Base-by-base conservation (phyloP, 2,888 invertebrate species). In the Amphipoea oculea region DNA sequence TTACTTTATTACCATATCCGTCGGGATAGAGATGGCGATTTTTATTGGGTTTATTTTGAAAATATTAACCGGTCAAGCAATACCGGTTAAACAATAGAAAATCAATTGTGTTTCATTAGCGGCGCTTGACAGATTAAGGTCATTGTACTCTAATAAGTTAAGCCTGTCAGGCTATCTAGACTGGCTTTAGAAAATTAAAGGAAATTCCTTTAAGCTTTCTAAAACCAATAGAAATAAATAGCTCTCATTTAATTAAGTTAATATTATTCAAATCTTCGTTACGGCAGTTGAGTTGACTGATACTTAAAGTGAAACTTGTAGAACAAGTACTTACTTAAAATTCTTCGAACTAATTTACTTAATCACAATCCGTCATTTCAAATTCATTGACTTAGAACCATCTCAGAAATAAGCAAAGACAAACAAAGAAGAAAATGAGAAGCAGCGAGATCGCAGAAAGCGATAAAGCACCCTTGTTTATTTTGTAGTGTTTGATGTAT, bases 361-460 rank as follows among this genome's bases (percentile, higher is more conserved):
- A 45, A 79, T 65, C 73, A 70, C 65, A 62, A 70, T 79, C 48
- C n/a, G 79, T 73, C 29, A 78, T 23, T 40, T 36, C 51, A 40
- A 73, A 73, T n/a, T 40, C 14, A 67, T 60, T 65, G 12, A 71
- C 54, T 72, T 66, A 17, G 36, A 67, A 36, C 40, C 51, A 62
- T 40, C 9, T 4, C 20, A 20, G 45, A 45, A 45, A 45, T 11
- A 45, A 45, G 2, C 45, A 45, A 45, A 45, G 45, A 11, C 11
- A 45, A 45, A 45, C 0, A 45, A 45, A 11, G 11, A 11, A 11
- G 45, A 45, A 45, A 45, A 11, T 0, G 45, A 11, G 11, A 11
- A 45, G 45, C 45, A 11, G 11, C 11, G 2, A 11, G 11, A 45
- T 42, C 42, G 42, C 42, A 42, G 42, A 42, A 42, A 42, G 42